Base-by-base conservation (phyloP, 2,797 vertebrate species). In the Schizopygopsis pylzovi region DNA sequence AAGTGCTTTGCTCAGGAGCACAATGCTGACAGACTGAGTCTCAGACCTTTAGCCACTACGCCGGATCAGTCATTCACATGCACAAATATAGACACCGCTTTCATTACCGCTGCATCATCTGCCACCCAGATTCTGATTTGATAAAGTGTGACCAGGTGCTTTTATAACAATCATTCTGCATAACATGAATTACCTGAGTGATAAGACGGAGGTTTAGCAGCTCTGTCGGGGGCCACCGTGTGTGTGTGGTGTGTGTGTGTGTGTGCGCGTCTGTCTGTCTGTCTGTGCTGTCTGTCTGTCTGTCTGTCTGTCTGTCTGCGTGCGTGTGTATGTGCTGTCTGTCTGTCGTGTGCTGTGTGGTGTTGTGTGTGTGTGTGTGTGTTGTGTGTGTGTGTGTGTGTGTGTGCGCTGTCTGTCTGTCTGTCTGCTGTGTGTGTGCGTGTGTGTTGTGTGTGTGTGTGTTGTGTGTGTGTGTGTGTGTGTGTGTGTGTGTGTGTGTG, bases 61-160 rank as follows among this genome's bases (percentile, higher is more conserved):
- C 52, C 6, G 15, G 22, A 59, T 79, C 54, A 16, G 54, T 15
- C 37, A n/a, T 41, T 52, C n/a, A 9, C 20, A 0, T 6, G 37
- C 54, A 61, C 76, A 61, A 61, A 79, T 61, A 61, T 61, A 79
- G 76, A 79, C 54, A 41, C 22, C 4, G n/a, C 2, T 61, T 43
- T 61, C 2, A 43, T 43, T 16, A 37, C 4, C 12, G 72, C 15
- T 33, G 47, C 47, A 12, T 37, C 37, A 16, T 43, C n/a, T 43
- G 54, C 54, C 54, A 43, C 54, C 52, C 54, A 41, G 52, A 61
- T 61, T 25, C 37, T 79, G n/a, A 79, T 61, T 78, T 43, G 13
- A 54, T 59, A 59, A 78, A n/a, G 37, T 78, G 54, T 61, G 39
- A 61, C 22, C 39, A 11, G 63, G 4, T 4, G 43, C 18, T 49